phyloP scores from a whole-genome alignment of 2,888 invertebrate species.

The Ctenicera cuprea region DNA sequence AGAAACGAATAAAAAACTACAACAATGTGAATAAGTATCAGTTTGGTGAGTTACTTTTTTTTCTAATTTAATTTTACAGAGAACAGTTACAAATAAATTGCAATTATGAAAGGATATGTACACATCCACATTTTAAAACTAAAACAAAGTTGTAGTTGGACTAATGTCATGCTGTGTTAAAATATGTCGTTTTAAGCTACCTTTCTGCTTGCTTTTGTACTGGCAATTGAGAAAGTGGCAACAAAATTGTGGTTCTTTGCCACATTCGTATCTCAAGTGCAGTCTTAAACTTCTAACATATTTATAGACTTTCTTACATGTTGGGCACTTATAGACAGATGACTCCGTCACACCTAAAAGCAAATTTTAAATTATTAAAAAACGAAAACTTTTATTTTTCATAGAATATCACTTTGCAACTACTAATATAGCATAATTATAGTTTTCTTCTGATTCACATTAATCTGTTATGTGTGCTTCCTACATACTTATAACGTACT shows the following conservation, averaged over 20 bases:
- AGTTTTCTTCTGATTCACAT: slow-evolving; percentile 7
- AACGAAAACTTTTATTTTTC: too few species aligned
- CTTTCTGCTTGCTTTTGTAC: slow-evolving; percentile 12
- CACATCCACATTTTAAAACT: too few species aligned
- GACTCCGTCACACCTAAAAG: background rate
- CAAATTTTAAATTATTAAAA: too few species aligned
- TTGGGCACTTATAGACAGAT: slow-evolving; percentile 10
- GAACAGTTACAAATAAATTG: too few species aligned
- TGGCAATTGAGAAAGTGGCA: slow-evolving; percentile 17
- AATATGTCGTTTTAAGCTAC: slow-evolving; percentile 11
- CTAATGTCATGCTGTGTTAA: background rate
- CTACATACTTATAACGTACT: slow-evolving; percentile 32
- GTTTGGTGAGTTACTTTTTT: too few species aligned
- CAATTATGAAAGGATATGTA: too few species aligned
- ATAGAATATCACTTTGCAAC: too few species aligned
- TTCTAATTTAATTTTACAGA: too few species aligned
- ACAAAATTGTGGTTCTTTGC: slow-evolving; percentile 40
- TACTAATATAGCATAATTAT: background rate
- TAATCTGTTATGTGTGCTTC: slow-evolving; percentile 28
- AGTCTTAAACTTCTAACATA: slow-evolving; percentile 20
- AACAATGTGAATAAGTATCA: too few species aligned
- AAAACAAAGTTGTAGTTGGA: too few species aligned
- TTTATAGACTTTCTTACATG: slow-evolving; percentile 35
- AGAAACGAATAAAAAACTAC: too few species aligned
- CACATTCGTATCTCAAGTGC: slow-evolving; percentile 44